Percentiles rank a stretch among this genome's conserved stretches.
phyloP scores from a whole-genome alignment of 2,797 vertebrate species.

The Allobates femoralis region DNA sequence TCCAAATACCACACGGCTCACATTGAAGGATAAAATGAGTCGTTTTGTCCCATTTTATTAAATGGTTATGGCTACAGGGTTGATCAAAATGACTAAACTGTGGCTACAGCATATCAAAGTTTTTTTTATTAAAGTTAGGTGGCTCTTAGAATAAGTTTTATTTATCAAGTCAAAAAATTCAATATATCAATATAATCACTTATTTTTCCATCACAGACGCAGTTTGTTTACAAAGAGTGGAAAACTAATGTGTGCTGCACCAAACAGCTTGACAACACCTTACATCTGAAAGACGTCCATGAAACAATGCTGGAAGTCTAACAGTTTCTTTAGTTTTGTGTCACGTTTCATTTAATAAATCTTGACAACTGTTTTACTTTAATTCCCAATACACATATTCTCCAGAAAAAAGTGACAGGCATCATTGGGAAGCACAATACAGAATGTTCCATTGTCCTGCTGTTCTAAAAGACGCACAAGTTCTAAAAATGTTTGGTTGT shows the following conservation, averaged over 20 bases:
- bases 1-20: no score
- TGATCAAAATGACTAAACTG: no score
- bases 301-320: not conserved
- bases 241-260: not conserved
- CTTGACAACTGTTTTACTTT: conserved; percentile 31
- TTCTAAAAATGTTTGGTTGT: conserved; percentile 17
- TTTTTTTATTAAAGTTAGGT: no score
- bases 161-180: conserved; percentile 2
- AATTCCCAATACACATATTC: conserved; percentile 1
- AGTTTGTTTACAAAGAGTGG: not conserved
- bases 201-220: not conserved
- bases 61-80: no score
- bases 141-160: not conserved
- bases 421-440: conserved; percentile 10
- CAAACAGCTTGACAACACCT: not conserved
- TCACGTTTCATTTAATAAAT: conserved; percentile 25
- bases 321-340: not conserved
- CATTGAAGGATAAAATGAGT: no score
- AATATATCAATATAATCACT: not conserved
- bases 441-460: conserved; percentile 31
- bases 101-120: no score
- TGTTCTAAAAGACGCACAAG: conserved; percentile 13
- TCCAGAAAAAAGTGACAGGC: conserved; percentile 22
- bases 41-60: no score
- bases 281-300: not conserved